Percentiles rank a stretch among this genome's conserved stretches.
These are phyloP conservation scores for Champsocephalus gunnari DNA, from an alignment of 2,797 vertebrate species.

Conservation along the genomic window DNA sequence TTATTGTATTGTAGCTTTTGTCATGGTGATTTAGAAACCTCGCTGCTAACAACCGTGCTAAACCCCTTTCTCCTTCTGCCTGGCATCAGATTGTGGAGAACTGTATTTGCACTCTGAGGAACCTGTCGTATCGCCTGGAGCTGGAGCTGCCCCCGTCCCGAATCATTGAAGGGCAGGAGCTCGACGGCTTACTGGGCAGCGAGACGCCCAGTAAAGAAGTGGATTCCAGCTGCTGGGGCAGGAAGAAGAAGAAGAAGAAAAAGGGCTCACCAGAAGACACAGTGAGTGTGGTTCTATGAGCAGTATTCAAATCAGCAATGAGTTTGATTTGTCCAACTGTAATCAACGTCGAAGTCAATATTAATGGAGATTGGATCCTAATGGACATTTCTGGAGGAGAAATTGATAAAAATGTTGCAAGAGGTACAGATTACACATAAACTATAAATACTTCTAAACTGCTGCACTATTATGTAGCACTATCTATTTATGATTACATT, in stretches of 20 bases:
- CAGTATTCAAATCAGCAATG: too few species aligned
- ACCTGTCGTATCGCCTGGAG: conserved; percentile 96
- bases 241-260: conserved; percentile 97
- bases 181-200: conserved; percentile 90
- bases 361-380: too few species aligned
- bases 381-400: too few species aligned
- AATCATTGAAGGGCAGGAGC: conserved; percentile 89
- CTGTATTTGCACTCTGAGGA: conserved; percentile 96
- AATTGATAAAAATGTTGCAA: too few species aligned
- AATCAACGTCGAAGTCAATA: background rate
- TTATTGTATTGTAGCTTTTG: conserved; percentile 41
- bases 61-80: conserved; percentile 20
- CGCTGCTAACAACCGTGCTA: conserved; percentile 8
- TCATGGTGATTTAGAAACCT: conserved; percentile 42
- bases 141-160: conserved; percentile 93
- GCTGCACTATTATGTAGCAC: background rate
- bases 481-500: background rate
- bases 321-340: background rate
- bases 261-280: conserved; percentile 91
- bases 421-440: background rate
- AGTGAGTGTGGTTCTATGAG: conserved; percentile 77
- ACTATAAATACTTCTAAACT: background rate
- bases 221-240: conserved; percentile 96
- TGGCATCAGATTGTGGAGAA: conserved; percentile 96
- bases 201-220: conserved; percentile 94